Evolutionary conservation across 1,140 invertebrate genomes (phyloP).

Genomic region (Megathymus violae): DNA sequence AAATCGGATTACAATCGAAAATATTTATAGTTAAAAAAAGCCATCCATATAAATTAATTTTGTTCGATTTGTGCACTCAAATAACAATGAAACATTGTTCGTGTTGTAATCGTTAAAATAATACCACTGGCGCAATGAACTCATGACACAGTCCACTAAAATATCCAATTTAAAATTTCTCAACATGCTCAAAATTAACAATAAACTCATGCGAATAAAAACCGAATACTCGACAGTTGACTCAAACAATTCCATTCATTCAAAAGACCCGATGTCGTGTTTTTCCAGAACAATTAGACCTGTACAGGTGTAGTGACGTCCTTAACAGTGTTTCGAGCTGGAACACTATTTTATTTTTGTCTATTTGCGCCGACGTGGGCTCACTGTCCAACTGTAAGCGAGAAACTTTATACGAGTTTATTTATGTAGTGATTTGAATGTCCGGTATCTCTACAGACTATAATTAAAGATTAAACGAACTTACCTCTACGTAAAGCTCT

Average conservation of each 20-base stretch:
- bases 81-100: constrained; percentile 6
- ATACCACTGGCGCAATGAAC: background rate
- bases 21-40: too few relatives aligned
- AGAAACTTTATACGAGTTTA: background rate
- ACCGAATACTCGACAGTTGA: constrained; percentile 20
- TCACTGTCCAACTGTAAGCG: too few relatives aligned
- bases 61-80: background rate
- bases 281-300: constrained; percentile 30
- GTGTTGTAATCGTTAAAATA: background rate
- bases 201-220: constrained; percentile 2
- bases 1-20: too few relatives aligned
- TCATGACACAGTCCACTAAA: constrained; percentile 11
- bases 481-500: too few relatives aligned
- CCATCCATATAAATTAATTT: too few relatives aligned
- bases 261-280: constrained; percentile 24
- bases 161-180: constrained; percentile 9
- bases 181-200: constrained; percentile 10
- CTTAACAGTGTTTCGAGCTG: constrained; percentile 26
- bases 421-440: too few relatives aligned
- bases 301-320: constrained; percentile 24
- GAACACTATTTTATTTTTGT: constrained; percentile 26
- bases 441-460: too few relatives aligned
- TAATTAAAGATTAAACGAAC: too few relatives aligned
- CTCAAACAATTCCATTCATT: constrained; percentile 29
- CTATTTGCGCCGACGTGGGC: constrained; percentile 2